Conservation (phyloP, 2,113 vertebrate genomes). For the Crotalus helleri region DNA sequence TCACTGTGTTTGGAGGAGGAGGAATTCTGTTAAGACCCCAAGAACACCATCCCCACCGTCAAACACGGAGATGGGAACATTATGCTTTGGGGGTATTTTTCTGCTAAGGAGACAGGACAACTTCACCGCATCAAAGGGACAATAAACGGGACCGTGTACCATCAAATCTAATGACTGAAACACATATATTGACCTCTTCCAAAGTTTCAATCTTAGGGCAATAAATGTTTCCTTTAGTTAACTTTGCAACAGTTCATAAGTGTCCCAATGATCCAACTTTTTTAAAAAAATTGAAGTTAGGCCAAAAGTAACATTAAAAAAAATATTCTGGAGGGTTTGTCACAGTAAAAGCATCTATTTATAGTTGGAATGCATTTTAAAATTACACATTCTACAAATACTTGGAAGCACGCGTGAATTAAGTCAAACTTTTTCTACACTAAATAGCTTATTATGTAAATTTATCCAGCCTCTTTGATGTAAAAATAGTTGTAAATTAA, state of each 20-base stretch:
- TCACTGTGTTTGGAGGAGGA: too few species aligned
- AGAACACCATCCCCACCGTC: too few species aligned
- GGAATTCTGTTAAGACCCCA: too few species aligned
- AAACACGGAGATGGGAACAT: too few species aligned
- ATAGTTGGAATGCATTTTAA: background rate
- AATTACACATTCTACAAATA: background rate
- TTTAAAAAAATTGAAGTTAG: background rate
- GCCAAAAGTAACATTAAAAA: background rate
- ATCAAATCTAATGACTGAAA: background rate
- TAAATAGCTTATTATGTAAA: background rate
- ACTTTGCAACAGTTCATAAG: background rate
- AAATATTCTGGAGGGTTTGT: too few species aligned
- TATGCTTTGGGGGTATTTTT: too few species aligned
- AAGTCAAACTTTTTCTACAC: background rate
- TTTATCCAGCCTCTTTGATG: accelerated
- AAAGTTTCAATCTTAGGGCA: background rate
- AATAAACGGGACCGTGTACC: too few species aligned
- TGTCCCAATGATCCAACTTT: background rate
- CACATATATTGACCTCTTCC: background rate
- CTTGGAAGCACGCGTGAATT: background rate
- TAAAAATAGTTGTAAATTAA: background rate
- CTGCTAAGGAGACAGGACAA: too few species aligned
- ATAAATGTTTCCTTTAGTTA: background rate
- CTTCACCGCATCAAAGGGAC: too few species aligned
- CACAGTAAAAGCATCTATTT: background rate